Evolutionary conservation across 2,113 vertebrate species (phyloP).

Genomic region (Pachypanchax playfairii): DNA sequence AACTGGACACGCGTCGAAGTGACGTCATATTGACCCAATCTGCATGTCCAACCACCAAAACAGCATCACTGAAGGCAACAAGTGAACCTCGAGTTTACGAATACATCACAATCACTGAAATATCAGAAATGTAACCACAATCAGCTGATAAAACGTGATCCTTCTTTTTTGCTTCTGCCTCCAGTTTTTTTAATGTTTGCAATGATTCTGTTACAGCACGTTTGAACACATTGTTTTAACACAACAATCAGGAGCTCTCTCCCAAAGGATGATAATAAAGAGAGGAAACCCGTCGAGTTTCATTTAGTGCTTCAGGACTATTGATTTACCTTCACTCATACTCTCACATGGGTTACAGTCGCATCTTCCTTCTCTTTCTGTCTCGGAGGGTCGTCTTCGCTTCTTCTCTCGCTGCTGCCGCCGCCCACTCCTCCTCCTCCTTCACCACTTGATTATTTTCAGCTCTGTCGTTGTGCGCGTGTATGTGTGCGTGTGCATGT

Average conservation of each 20-base stretch:
- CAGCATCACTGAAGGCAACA: neutral
- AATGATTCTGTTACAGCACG: constrained; percentile 11
- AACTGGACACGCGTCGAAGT: no score
- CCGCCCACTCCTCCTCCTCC: constrained; percentile 56
- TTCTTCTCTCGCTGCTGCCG: constrained; percentile 52
- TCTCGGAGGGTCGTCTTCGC: constrained; percentile 51
- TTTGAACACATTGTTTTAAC: constrained; percentile 12
- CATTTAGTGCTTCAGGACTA: constrained; percentile 51
- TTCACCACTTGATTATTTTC: constrained; percentile 69
- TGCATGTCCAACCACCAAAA: neutral
- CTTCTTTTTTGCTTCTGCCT: neutral
- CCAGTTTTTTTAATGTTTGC: constrained; percentile 1
- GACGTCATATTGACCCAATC: no score
- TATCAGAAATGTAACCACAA: no score
- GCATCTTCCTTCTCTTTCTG: constrained; percentile 31
- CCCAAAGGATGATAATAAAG: constrained; percentile 36
- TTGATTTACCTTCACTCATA: constrained; percentile 55
- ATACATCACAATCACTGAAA: no score
- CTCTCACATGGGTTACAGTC: constrained; percentile 46
- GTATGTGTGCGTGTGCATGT: constrained; percentile 26
- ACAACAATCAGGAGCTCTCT: neutral
- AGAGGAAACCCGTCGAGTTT: constrained; percentile 49
- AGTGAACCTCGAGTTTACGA: neutral
- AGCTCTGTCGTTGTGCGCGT: constrained; percentile 33
- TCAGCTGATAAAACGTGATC: no score